These are phyloP conservation scores for Paralichthys olivaceus DNA, from an alignment of 2,113 vertebrate species.

Conservation along the genomic window DNA sequence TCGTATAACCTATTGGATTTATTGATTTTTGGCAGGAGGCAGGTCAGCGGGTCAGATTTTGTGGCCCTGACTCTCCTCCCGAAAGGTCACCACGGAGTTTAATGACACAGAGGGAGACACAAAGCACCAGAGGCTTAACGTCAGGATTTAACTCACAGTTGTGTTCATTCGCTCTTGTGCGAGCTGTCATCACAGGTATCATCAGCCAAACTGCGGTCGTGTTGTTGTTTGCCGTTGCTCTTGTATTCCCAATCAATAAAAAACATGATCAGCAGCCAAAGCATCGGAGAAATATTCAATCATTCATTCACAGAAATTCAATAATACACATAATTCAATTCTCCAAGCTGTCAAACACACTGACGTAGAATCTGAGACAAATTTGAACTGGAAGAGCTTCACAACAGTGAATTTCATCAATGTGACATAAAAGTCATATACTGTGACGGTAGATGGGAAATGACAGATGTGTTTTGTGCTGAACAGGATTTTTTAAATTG, in stretches of 20 bases:
- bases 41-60: slow-evolving; percentile 51
- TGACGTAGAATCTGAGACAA: no score
- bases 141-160: neutral
- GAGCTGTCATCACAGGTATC: neutral
- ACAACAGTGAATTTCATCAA: no score
- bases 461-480: slow-evolving; percentile 24
- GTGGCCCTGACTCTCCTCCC: slow-evolving; percentile 21
- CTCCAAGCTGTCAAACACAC: no score
- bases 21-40: slow-evolving; percentile 44
- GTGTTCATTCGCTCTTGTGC: slow-evolving; percentile 7
- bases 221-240: neutral
- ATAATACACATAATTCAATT: no score
- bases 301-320: no score
- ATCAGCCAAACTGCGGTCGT: neutral
- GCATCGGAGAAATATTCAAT: no score
- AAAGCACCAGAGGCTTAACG: neutral
- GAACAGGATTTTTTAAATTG: slow-evolving; percentile 36
- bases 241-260: neutral
- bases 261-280: no score
- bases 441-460: neutral
- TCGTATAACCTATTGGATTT: slow-evolving; percentile 45
- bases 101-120: neutral
- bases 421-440: no score
- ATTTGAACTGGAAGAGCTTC: no score
- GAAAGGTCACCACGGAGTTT: slow-evolving; percentile 44